phyloP scores from a whole-genome alignment of 2,888 invertebrate species.

The Rhagonycha lutea region DNA sequence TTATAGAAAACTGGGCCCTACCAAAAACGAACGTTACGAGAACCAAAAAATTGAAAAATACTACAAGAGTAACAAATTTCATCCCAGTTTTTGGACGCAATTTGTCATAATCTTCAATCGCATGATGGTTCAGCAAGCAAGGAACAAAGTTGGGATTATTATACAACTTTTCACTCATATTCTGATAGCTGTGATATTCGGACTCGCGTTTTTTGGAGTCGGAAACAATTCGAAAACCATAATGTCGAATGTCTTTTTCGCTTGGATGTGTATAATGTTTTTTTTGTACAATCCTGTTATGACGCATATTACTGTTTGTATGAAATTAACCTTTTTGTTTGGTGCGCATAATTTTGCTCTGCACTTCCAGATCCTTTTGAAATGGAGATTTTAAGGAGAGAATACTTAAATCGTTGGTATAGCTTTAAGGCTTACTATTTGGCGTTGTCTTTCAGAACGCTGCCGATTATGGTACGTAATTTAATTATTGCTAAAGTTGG shows the following conservation, averaged over 20 bases:
- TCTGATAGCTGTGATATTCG: conserved; percentile 59
- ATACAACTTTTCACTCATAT: conserved; percentile 64
- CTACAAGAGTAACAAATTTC: neutral
- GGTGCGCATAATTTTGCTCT: neutral
- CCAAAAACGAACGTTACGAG: neutral
- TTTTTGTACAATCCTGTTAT: conserved; percentile 68
- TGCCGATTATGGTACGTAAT: conserved; percentile 60
- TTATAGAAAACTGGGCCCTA: conserved; percentile 17
- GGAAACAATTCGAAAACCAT: conserved; percentile 63
- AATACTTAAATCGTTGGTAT: conserved; percentile 71
- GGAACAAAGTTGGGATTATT: conserved; percentile 59
- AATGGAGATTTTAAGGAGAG: conserved; percentile 62
- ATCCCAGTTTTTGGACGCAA: conserved; percentile 58
- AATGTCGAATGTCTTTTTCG: conserved; percentile 65
- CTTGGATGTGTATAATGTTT: conserved; percentile 63
- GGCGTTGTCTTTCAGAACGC: conserved; percentile 59
- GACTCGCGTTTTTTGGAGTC: conserved; percentile 61
- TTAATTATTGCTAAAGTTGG: conserved; percentile 39
- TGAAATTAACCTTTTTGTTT: conserved; percentile 47
- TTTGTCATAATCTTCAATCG: conserved; percentile 59
- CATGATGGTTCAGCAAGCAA: conserved; percentile 60
- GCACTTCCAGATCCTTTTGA: conserved; percentile 62
- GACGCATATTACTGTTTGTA: conserved; percentile 65
- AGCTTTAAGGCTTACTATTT: conserved; percentile 66
- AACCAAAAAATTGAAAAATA: neutral